These are phyloP conservation scores for Acanthurus tractus DNA, from an alignment of 2,797 vertebrate genomes.

Conservation along the genomic window DNA sequence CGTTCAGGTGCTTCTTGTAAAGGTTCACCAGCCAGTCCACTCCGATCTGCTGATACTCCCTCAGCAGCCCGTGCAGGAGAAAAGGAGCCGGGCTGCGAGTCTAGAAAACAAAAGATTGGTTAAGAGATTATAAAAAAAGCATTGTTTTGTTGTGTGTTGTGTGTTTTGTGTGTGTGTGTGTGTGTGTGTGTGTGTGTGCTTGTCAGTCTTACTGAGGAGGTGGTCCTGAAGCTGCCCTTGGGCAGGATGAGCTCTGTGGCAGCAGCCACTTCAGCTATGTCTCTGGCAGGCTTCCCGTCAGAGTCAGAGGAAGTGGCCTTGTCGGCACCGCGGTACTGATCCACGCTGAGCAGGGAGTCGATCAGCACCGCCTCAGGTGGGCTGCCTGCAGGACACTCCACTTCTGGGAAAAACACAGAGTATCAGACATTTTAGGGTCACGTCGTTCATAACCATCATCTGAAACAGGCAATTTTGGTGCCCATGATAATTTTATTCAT, in stretches of 20 bases:
- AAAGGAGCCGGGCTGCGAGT: slow-evolving; percentile 80
- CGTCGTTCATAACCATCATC: not conserved
- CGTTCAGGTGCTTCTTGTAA: slow-evolving; percentile 92
- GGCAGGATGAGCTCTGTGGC: slow-evolving; percentile 92
- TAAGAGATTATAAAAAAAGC: not conserved
- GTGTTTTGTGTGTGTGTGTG: not conserved
- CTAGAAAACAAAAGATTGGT: slow-evolving; percentile 57
- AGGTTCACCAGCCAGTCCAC: slow-evolving; percentile 93
- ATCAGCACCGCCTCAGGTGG: slow-evolving; percentile 90
- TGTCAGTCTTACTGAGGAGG: slow-evolving; percentile 75
- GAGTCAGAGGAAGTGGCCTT: slow-evolving; percentile 77
- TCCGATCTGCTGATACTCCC: slow-evolving; percentile 94
- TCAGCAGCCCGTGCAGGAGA: slow-evolving; percentile 89
- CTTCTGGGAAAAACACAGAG: slow-evolving; percentile 77
- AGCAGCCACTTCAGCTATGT: slow-evolving; percentile 93
- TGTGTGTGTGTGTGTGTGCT: not conserved
- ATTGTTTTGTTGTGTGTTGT: not conserved
- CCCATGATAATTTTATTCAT: not conserved
- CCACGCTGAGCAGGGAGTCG: slow-evolving; percentile 92
- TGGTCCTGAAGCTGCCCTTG: slow-evolving; percentile 90
- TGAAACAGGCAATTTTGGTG: not conserved
- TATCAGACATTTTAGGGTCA: not conserved
- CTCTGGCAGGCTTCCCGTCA: slow-evolving; percentile 86
- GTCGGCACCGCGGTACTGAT: slow-evolving; percentile 89
- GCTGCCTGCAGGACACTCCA: slow-evolving; percentile 75